Evolutionary conservation across 2,797 vertebrate species (phyloP).

Genomic region (Hirundo rustica): DNA sequence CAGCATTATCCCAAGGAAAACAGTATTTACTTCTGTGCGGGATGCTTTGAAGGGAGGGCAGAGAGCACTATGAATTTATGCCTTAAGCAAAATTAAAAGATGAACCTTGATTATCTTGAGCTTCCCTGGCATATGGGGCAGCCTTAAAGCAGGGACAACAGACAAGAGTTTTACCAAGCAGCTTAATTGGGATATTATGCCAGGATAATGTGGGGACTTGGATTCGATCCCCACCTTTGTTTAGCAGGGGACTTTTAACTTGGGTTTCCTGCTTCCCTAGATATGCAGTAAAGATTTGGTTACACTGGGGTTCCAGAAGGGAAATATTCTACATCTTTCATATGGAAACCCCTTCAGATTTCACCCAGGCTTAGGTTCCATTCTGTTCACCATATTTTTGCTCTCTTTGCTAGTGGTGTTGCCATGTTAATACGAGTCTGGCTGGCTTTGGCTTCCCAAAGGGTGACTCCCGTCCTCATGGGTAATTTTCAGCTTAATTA

Average conservation of each 20-base stretch:
- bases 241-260: not conserved
- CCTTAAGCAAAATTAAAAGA: slow-evolving; percentile 35
- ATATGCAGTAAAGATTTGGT: not conserved
- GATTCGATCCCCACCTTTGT: not conserved
- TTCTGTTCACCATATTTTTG: not conserved
- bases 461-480: not conserved
- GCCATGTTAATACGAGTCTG: fast-evolving
- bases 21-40: not conserved
- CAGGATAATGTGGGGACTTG: not conserved
- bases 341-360: not conserved
- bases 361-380: not conserved
- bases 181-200: slow-evolving; percentile 11
- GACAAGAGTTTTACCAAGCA: not conserved
- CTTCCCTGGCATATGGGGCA: not conserved
- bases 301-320: not conserved
- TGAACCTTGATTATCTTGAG: slow-evolving; percentile 34
- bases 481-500: not conserved
- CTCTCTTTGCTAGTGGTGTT: not conserved
- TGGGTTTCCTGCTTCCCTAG: not conserved
- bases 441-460: not conserved
- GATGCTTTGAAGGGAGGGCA: not conserved
- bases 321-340: not conserved
- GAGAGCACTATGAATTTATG: not conserved
- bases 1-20: not conserved
- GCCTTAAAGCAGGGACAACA: not conserved